Percentiles rank a stretch among this genome's conserved stretches.
These are phyloP conservation scores for Orthonychiurus folsomi DNA, from an alignment of 2,888 invertebrate genomes.

Conservation along the genomic window DNA sequence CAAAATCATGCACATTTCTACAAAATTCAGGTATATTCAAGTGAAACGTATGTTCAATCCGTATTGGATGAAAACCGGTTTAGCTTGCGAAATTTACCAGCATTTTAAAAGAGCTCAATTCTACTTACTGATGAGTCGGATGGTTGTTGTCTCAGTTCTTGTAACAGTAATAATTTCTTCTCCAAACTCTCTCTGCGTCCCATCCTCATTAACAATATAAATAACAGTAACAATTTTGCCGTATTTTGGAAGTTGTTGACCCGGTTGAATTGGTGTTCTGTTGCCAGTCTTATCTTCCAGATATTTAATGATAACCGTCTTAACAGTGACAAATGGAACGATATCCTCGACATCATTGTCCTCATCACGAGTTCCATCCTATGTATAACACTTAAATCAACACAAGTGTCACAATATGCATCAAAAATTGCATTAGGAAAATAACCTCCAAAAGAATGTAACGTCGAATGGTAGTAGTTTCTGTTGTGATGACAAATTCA, in stretches of 20 bases:
- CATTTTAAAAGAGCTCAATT: too few species aligned
- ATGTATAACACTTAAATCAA: too few species aligned
- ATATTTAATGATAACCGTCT: not conserved
- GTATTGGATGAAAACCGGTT: too few species aligned
- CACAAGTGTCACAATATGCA: too few species aligned
- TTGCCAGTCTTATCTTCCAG: not conserved
- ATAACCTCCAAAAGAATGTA: too few species aligned
- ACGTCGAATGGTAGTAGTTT: not conserved
- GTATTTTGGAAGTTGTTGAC: not conserved
- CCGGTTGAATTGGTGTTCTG: not conserved
- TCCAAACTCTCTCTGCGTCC: not conserved
- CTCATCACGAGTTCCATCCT: not conserved
- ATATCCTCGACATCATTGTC: not conserved
- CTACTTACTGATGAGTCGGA: too few species aligned
- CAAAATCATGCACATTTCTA: too few species aligned
- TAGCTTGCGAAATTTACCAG: too few species aligned
- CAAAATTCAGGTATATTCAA: too few species aligned
- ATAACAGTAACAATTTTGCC: not conserved
- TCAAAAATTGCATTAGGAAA: too few species aligned
- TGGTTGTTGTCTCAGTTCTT: not conserved
- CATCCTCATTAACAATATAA: not conserved
- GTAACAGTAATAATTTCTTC: not conserved
- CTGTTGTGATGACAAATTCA: not conserved
- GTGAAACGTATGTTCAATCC: too few species aligned
- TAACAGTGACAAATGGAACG: not conserved